Base-by-base conservation (phyloP, 92 coral and sea anemone genomes). In the Palythoa grandiflora region DNA sequence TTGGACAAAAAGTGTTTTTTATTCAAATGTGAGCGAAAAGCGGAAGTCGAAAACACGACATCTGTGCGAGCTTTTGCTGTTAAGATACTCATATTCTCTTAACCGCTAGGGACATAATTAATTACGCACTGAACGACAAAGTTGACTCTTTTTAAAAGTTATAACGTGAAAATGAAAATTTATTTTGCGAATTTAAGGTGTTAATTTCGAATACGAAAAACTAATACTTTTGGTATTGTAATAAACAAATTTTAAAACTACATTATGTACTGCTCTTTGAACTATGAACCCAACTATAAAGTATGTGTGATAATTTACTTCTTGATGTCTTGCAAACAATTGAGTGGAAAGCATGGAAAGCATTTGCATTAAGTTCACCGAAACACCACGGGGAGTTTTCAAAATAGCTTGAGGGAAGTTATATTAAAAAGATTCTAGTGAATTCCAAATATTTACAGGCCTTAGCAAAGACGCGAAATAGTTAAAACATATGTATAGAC, bases 361-460 rank as follows among this genome's bases (percentile, higher is more conserved):
- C 11, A 6, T 10, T 36, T 9, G 8, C 16, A 10, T 79, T 16
- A 28, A 37, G 1, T 38, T 2, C 12, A 48, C 39, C 36, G 21
- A 81, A 65, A 81, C 72, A 44, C 35, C 72, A 38, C 21, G 73
- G 84, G 84, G 84, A n/a, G 37, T 57, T 66, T 44, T 66, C 61
- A 81, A 66, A 81, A 66, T 19, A 81, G 48, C 3, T 44, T 19
- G 12, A 40, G 63, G 39, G 1, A 8, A 66, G 44, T 20, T 21
- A 14, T 35, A 47, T 35, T 65, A 12, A 35, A 36, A 10, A 68
- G 47, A 48, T 66, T 81, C 86, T 81, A 21, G 86, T 47, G 1
- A 5, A 66, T 68, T 81, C 60, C 44, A 66, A 10, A 47, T 4
- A 16, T 38, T 35, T 48, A 6, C 9, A 38, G 13, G 14, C 48